phyloP scores from a whole-genome alignment of 2,797 vertebrate genomes.

The Malurus splendens region DNA sequence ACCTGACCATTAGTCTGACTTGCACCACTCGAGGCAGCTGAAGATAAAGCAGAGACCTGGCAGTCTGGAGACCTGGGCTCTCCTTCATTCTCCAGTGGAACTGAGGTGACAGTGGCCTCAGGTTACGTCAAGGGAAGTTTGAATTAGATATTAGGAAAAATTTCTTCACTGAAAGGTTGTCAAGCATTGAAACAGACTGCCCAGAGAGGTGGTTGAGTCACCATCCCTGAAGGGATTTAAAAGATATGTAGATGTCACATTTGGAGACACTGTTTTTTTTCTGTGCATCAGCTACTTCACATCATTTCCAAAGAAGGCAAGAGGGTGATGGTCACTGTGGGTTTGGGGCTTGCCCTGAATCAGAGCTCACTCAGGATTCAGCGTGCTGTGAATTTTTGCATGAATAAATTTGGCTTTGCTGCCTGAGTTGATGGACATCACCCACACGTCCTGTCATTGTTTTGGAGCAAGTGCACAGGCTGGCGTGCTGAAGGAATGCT shows the following conservation, averaged over 20 bases:
- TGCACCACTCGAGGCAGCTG: rapidly evolving
- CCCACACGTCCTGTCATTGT: not conserved
- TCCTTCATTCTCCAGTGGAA: not conserved
- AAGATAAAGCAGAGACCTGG: not conserved
- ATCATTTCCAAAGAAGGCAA: not conserved
- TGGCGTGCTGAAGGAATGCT: slow-evolving; percentile 10
- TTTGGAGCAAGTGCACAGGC: not conserved
- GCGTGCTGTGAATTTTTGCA: not conserved
- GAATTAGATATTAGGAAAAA: not conserved
- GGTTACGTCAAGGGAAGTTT: not conserved
- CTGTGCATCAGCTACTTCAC: not conserved
- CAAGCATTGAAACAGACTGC: not conserved
- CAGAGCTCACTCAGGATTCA: not conserved
- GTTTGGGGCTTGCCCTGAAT: not conserved
- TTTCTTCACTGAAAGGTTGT: not conserved
- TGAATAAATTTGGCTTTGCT: not conserved
- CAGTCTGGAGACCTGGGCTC: not conserved
- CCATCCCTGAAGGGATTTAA: not conserved
- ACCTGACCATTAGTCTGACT: not conserved
- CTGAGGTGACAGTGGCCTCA: not conserved
- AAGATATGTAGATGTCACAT: not conserved
- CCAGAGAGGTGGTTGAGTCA: not conserved
- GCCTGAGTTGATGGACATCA: not conserved
- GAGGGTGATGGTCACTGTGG: not conserved
- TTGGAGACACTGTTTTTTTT: not conserved